phyloP scores from a whole-genome alignment of 2,888 invertebrate species.

The Drosophila tanythrix region DNA sequence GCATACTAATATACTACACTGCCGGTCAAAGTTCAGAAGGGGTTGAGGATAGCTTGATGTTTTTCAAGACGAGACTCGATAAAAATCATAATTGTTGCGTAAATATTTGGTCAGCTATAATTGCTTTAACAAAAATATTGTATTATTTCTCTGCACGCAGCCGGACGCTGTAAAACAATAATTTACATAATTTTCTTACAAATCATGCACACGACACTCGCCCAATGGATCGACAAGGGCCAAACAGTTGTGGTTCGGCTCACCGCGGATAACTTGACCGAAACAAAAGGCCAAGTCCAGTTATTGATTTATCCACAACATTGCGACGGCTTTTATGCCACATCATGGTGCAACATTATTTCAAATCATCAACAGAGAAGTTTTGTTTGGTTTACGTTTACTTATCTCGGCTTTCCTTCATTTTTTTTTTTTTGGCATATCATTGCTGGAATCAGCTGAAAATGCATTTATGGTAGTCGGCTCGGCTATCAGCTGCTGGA shows the following conservation, averaged over 20 bases:
- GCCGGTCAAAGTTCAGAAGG: conserved; percentile 38
- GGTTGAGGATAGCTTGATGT: background rate
- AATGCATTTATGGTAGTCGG: conserved; percentile 45
- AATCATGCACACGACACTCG: conserved; percentile 67
- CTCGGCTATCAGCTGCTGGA: conserved; percentile 39
- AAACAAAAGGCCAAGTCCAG: conserved; percentile 38
- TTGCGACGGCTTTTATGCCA: conserved; percentile 57
- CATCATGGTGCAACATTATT: conserved; percentile 73
- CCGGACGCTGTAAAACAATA: conserved; percentile 63
- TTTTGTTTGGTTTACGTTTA: conserved; percentile 47
- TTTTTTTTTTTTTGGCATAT: conserved; percentile 58
- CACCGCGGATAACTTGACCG: conserved; percentile 17
- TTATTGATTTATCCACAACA: conserved; percentile 69
- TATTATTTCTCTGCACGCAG: conserved; percentile 49
- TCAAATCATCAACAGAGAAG: conserved; percentile 62
- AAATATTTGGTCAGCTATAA: conserved; percentile 79
- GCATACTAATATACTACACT: conserved; percentile 23
- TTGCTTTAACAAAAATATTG: conserved; percentile 71
- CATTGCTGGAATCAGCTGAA: conserved; percentile 62
- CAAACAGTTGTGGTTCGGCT: background rate
- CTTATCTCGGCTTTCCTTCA: conserved; percentile 6
- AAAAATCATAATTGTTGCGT: conserved; percentile 78
- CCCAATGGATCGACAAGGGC: conserved; percentile 18
- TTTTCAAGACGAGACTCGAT: conserved; percentile 30
- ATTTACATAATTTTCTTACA: conserved; percentile 78